Evolutionary conservation across 2,888 invertebrate genomes (phyloP).

Genomic region (Lysandra bellargus): DNA sequence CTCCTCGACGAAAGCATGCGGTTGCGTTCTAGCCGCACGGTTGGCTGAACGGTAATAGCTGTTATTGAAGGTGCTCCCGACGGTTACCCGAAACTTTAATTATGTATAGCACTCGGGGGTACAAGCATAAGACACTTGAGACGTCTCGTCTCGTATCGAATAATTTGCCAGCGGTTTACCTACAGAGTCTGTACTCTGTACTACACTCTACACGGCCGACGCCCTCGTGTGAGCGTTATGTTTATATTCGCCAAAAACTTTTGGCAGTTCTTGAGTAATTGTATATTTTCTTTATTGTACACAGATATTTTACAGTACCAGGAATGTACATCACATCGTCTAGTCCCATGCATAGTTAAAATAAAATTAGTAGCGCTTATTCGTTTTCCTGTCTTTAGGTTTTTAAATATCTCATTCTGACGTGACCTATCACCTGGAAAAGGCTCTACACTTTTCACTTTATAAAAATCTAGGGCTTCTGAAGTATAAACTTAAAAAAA

Average conservation of each 20-base stretch:
- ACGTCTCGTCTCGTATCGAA: constrained; percentile 69
- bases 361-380: too few species aligned
- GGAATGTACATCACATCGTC: too few species aligned
- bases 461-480: too few species aligned
- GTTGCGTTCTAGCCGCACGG: not conserved
- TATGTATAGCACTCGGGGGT: constrained; percentile 52
- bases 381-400: too few species aligned
- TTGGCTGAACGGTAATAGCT: not conserved
- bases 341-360: too few species aligned
- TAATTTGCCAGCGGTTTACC: constrained; percentile 45
- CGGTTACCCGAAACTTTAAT: constrained; percentile 57
- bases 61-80: constrained; percentile 35
- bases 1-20: not conserved
- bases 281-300: not conserved
- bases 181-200: too few species aligned
- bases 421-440: too few species aligned
- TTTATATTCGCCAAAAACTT: not conserved
- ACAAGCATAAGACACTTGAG: constrained; percentile 66
- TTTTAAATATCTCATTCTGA: too few species aligned
- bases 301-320: too few species aligned
- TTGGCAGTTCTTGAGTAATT: not conserved
- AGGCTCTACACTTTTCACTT: too few species aligned
- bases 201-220: not conserved
- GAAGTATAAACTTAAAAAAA: too few species aligned
- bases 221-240: not conserved